Conservation (phyloP, 2,113 vertebrate genomes). For the Nothocercus nigrocapillus region DNA sequence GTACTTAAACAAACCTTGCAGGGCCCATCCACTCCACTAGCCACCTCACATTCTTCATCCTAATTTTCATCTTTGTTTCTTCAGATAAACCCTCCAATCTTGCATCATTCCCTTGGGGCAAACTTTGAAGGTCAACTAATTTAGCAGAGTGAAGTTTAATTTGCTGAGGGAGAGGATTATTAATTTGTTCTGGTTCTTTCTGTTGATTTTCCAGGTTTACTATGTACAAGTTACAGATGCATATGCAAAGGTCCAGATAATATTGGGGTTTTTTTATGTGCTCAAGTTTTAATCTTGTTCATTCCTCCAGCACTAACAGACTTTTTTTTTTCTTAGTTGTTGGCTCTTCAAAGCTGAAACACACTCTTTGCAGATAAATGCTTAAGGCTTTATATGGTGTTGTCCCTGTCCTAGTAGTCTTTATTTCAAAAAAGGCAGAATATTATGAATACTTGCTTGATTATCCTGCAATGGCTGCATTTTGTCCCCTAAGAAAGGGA, state of each 20-base stretch:
- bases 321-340: neutral
- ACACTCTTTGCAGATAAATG: neutral
- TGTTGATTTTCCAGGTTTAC: constrained; percentile 33
- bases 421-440: neutral
- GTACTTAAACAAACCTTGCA: neutral
- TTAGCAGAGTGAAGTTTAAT: constrained; percentile 60
- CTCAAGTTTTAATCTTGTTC: neutral
- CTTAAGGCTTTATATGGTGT: neutral
- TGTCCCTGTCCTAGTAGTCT: neutral
- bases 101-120: neutral
- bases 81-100: constrained; percentile 34
- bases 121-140: constrained; percentile 63
- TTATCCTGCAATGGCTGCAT: neutral
- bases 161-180: constrained; percentile 50
- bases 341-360: neutral
- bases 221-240: neutral
- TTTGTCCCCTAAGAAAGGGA: neutral
- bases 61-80: constrained; percentile 47
- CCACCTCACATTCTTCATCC: neutral
- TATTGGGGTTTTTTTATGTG: neutral
- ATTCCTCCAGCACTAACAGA: neutral
- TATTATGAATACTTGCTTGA: neutral
- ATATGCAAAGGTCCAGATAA: neutral
- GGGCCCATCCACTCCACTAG: neutral
- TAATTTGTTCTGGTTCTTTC: constrained; percentile 54